These are phyloP conservation scores for Podargus strigoides DNA, from an alignment of 2,797 vertebrate genomes.

Conservation along the genomic window DNA sequence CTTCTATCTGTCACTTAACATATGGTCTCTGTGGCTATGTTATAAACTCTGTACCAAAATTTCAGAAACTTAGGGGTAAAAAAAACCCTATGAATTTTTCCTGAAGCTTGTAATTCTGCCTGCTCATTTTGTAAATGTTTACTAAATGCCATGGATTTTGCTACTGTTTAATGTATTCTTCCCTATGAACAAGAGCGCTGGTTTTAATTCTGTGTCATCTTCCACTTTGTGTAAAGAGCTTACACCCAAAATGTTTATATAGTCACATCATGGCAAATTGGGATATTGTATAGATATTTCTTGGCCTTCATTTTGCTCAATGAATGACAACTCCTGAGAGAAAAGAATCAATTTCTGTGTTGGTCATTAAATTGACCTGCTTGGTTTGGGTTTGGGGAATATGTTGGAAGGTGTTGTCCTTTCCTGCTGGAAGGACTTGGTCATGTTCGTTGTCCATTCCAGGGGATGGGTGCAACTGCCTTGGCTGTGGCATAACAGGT, in stretches of 20 bases:
- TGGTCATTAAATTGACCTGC: background rate
- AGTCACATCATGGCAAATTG: background rate
- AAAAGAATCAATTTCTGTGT: background rate
- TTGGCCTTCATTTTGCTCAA: background rate
- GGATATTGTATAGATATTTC: background rate
- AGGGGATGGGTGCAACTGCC: accelerated
- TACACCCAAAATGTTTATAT: background rate
- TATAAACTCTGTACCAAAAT: background rate
- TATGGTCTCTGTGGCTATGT: background rate
- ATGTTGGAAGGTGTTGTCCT: background rate
- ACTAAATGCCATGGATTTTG: background rate
- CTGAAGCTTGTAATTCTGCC: background rate
- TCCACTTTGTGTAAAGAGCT: background rate
- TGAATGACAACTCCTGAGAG: background rate
- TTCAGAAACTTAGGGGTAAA: background rate
- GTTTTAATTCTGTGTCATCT: background rate
- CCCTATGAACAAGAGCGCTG: background rate
- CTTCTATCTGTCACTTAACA: background rate
- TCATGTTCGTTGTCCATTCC: accelerated
- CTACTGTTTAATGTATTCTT: background rate
- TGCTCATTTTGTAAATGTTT: background rate
- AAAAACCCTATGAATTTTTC: background rate
- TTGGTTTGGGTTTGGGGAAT: background rate
- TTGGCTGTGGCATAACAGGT: accelerated
- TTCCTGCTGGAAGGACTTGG: background rate